phyloP scores from a whole-genome alignment of 1,140 invertebrate species.

The Drosophila sucinea region DNA sequence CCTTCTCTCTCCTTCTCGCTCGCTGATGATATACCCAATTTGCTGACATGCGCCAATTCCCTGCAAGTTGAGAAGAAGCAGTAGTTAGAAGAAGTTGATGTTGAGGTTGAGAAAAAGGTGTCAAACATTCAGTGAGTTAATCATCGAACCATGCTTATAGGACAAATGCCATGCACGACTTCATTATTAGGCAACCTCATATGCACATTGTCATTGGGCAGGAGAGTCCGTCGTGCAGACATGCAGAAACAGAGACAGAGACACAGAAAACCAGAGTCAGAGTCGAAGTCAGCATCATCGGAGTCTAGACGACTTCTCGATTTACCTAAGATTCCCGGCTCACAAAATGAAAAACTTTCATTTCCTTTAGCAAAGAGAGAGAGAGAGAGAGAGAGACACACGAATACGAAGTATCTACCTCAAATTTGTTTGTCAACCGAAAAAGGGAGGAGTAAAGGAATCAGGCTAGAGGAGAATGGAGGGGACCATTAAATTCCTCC shows the following conservation, averaged over 20 bases:
- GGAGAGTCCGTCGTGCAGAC: constrained; percentile 59
- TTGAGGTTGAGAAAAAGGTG: constrained; percentile 54
- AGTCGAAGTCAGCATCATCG: constrained; percentile 27
- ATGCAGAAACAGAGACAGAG: constrained; percentile 24
- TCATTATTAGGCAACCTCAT: constrained; percentile 75
- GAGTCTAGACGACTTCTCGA: constrained; percentile 45
- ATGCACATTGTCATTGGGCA: constrained; percentile 58
- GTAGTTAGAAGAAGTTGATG: background rate
- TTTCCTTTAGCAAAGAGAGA: constrained; percentile 57
- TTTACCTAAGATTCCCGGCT: background rate
- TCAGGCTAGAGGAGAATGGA: constrained; percentile 3
- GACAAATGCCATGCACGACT: constrained; percentile 75
- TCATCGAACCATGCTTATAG: constrained; percentile 50
- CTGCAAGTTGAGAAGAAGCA: constrained; percentile 14
- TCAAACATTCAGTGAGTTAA: constrained; percentile 65
- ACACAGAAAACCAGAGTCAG: constrained; percentile 26
- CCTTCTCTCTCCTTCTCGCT: background rate
- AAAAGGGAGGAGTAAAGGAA: constrained; percentile 7
- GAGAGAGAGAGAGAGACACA: constrained; percentile 43
- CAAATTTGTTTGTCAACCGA: constrained; percentile 67
- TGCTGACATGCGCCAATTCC: constrained; percentile 56
- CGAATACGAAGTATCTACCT: constrained; percentile 60
- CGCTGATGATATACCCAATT: constrained; percentile 34
- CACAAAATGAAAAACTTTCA: constrained; percentile 35
- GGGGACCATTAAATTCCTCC: constrained; percentile 69